A percentile compares a stretch with the other conserved stretches of the same genome.
Evolutionary conservation across 1,140 invertebrate species (phyloP).

Genomic region (Drosophila trapezifrons): DNA sequence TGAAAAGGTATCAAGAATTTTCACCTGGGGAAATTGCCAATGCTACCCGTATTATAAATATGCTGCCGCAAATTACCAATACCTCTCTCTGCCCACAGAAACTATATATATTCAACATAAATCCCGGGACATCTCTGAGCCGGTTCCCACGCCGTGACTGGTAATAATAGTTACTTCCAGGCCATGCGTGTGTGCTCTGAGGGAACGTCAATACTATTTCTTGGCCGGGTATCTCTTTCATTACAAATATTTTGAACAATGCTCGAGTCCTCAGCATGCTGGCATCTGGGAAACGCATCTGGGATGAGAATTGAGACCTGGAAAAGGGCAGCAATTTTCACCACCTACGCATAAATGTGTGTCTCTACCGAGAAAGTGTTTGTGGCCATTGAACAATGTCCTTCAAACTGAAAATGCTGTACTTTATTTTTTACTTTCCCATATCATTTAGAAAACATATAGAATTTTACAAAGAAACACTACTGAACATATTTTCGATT

Average conservation of each 20-base stretch:
- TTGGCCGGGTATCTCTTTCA: slow-evolving; percentile 19
- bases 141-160: slow-evolving; percentile 47
- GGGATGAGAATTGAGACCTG: slow-evolving; percentile 13
- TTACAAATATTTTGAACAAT: slow-evolving; percentile 36
- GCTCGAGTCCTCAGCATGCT: slow-evolving; percentile 27
- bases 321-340: slow-evolving; percentile 43
- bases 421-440: not conserved
- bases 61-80: slow-evolving; percentile 26
- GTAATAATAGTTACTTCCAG: slow-evolving; percentile 41
- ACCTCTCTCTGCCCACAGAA: slow-evolving; percentile 5
- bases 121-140: slow-evolving; percentile 15
- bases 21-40: slow-evolving; percentile 24
- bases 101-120: slow-evolving; percentile 15
- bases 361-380: slow-evolving; percentile 31
- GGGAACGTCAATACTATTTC: slow-evolving; percentile 24
- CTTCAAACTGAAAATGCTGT: slow-evolving; percentile 25
- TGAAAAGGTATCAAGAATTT: slow-evolving; percentile 9
- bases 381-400: slow-evolving; percentile 17
- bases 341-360: slow-evolving; percentile 41
- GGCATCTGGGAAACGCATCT: slow-evolving; percentile 46
- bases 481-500: not conserved
- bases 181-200: slow-evolving; percentile 38
- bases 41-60: slow-evolving; percentile 35
- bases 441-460: not conserved
- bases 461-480: too few relatives aligned